Evolutionary conservation across 2,797 vertebrate species (phyloP).

Genomic region (Chromis chromis): DNA sequence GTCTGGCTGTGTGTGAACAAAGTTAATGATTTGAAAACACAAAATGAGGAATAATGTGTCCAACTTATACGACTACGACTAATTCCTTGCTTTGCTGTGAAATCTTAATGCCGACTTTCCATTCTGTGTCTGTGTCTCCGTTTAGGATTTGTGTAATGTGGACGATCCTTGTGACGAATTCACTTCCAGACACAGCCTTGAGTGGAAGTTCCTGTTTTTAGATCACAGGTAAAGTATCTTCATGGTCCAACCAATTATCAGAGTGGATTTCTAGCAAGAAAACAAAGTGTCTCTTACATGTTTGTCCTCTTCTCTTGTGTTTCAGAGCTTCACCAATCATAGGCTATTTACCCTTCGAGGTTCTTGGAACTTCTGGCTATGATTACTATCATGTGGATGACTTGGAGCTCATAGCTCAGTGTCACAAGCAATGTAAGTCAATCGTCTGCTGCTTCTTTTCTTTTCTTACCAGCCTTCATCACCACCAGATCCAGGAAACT

Average conservation of each 20-base stretch:
- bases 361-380: constrained; percentile 91
- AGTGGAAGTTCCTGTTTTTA: constrained; percentile 89
- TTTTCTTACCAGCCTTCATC: neutral
- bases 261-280: neutral
- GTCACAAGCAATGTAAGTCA: constrained; percentile 91
- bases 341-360: constrained; percentile 92
- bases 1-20: neutral
- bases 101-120: neutral
- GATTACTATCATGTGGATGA: constrained; percentile 94
- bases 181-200: constrained; percentile 88
- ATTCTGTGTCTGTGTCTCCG: constrained; percentile 38
- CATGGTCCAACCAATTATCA: neutral
- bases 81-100: constrained; percentile 1
- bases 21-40: neutral
- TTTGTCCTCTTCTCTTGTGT: constrained; percentile 36
- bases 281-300: neutral
- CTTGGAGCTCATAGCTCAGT: constrained; percentile 91
- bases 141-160: constrained; percentile 88
- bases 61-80: neutral
- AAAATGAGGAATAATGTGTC: neutral
- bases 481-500: neutral
- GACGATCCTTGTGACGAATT: constrained; percentile 89
- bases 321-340: constrained; percentile 91
- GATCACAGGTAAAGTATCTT: constrained; percentile 87
- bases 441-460: neutral